These are phyloP conservation scores for Coenonympha glycerion DNA, from an alignment of 2,888 invertebrate species.

Conservation along the genomic window DNA sequence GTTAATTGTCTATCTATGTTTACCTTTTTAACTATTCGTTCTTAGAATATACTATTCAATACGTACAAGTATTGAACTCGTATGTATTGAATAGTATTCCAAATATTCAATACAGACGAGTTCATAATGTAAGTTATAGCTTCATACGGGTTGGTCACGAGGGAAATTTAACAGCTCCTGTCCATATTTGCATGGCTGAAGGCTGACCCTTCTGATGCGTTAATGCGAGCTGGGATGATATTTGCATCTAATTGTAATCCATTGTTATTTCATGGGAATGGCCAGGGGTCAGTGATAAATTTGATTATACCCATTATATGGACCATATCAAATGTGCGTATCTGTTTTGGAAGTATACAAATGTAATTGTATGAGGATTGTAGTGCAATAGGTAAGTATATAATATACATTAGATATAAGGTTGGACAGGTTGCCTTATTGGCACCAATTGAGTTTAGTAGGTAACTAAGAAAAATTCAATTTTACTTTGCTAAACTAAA, in stretches of 20 bases:
- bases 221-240: slow-evolving; percentile 54
- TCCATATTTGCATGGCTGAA: slow-evolving; percentile 60
- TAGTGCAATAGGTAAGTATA: too few species aligned
- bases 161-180: slow-evolving; percentile 60
- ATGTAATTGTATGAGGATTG: not conserved
- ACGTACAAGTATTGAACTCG: too few species aligned
- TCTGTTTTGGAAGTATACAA: not conserved
- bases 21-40: too few species aligned
- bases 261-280: slow-evolving; percentile 67
- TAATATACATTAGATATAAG: too few species aligned
- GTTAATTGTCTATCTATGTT: too few species aligned
- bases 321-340: slow-evolving; percentile 14
- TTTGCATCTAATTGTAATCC: slow-evolving; percentile 70
- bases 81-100: not conserved
- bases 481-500: too few species aligned
- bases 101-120: slow-evolving; percentile 13
- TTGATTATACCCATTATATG: slow-evolving; percentile 24
- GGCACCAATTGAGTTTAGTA: too few species aligned
- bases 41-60: too few species aligned
- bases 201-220: slow-evolving; percentile 54
- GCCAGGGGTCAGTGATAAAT: slow-evolving; percentile 34
- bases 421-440: too few species aligned
- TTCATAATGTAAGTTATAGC: slow-evolving; percentile 42
- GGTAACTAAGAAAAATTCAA: too few species aligned
- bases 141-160: slow-evolving; percentile 55